phyloP scores from a whole-genome alignment of 1,140 invertebrate species.

The Laupala kohalensis region DNA sequence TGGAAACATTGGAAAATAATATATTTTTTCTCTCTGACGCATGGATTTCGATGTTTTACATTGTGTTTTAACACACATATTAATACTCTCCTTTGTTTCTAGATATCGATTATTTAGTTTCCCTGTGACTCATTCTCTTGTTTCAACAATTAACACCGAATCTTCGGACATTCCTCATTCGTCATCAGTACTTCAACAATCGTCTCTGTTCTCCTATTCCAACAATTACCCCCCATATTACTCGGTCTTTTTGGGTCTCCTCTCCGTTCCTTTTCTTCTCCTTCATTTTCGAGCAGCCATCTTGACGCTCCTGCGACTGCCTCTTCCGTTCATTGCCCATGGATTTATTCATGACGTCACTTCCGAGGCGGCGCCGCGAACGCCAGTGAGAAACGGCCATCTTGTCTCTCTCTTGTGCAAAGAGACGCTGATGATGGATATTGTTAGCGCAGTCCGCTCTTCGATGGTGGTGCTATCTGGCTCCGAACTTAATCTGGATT shows the following conservation, averaged over 20 bases:
- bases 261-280: not conserved
- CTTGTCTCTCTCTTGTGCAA: not conserved
- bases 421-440: not conserved
- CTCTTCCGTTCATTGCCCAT: conserved; percentile 1
- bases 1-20: no score
- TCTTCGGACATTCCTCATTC: not conserved
- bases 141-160: no score
- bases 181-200: not conserved
- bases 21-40: no score
- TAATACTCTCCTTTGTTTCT: no score
- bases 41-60: no score
- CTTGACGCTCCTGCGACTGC: not conserved
- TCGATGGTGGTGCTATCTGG: no score
- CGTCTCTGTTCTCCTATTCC: no score
- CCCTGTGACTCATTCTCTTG: no score
- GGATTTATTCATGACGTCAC: conserved; percentile 6
- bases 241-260: not conserved
- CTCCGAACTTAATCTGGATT: no score
- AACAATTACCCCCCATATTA: not conserved
- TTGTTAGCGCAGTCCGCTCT: not conserved
- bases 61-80: no score
- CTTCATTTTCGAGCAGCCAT: not conserved
- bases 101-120: no score
- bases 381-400: not conserved
- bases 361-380: not conserved